phyloP scores from a whole-genome alignment of 2,888 invertebrate genomes.

The Leptinotarsa rubiginosa region DNA sequence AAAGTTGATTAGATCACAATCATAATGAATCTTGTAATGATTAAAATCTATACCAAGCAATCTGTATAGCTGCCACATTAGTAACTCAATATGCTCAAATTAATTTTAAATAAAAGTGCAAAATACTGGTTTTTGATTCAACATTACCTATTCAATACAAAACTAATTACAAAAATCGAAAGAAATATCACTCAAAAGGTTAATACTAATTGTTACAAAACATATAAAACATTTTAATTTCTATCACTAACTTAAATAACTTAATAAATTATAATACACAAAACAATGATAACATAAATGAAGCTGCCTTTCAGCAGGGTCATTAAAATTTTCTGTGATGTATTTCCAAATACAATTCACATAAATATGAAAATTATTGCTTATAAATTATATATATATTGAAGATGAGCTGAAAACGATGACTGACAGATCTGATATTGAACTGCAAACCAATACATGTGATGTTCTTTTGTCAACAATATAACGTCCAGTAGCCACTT shows the following conservation, averaged over 20 bases:
- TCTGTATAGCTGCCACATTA: conserved; percentile 54
- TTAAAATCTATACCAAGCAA: conserved; percentile 21
- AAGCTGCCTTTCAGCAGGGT: too few relatives aligned
- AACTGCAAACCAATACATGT: too few relatives aligned
- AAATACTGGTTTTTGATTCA: conserved; percentile 64
- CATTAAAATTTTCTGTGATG: neutral
- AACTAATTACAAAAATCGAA: conserved; percentile 48
- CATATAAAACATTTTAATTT: conserved; percentile 5
- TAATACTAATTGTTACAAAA: conserved; percentile 62
- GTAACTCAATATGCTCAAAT: conserved; percentile 45
- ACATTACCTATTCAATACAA: conserved; percentile 30
- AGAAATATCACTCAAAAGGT: conserved; percentile 65
- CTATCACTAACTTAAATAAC: neutral
- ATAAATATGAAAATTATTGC: neutral
- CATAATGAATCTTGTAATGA: neutral
- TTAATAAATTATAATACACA: conserved; percentile 11
- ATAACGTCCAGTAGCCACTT: too few relatives aligned
- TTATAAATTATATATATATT: neutral
- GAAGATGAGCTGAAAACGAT: neutral
- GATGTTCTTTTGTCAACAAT: too few relatives aligned
- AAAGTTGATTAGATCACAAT: too few relatives aligned
- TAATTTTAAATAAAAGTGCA: conserved; percentile 57
- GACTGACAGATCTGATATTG: neutral
- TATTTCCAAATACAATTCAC: neutral
- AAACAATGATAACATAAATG: neutral